These are phyloP conservation scores for Lampropteryx suffumata DNA, from an alignment of 2,888 invertebrate species.

Conservation along the genomic window DNA sequence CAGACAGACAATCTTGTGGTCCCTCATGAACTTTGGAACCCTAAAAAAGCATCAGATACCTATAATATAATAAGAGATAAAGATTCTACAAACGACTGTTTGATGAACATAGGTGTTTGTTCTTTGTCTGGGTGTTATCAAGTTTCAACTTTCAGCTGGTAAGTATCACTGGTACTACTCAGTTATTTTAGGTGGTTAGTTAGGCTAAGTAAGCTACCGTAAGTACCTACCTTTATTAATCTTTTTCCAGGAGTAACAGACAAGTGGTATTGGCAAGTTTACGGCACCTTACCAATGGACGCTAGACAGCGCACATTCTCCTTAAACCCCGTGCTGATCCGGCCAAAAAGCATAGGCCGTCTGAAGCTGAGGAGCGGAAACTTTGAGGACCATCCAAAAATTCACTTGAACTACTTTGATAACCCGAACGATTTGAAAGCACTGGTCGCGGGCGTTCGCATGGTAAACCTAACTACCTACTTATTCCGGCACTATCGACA, in stretches of 20 bases:
- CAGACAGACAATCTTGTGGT: too few species aligned
- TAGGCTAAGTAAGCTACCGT: too few species aligned
- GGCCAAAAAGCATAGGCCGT: constrained; percentile 89
- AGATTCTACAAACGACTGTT: too few species aligned
- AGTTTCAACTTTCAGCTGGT: too few species aligned
- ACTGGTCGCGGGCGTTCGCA: constrained; percentile 88
- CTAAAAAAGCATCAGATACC: too few species aligned
- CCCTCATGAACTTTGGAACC: too few species aligned
- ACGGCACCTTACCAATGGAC: constrained; percentile 65
- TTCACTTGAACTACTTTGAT: constrained; percentile 92
- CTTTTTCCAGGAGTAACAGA: constrained; percentile 78
- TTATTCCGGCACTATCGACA: too few species aligned
- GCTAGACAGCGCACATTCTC: constrained; percentile 84
- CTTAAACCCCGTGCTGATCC: constrained; percentile 88
- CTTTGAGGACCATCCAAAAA: constrained; percentile 89
- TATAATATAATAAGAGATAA: too few species aligned
- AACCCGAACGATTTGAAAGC: constrained; percentile 87
- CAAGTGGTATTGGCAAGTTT: constrained; percentile 82
- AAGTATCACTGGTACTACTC: too few species aligned
- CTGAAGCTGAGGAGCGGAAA: constrained; percentile 87
- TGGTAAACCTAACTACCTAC: constrained; percentile 72
- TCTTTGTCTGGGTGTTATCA: too few species aligned
- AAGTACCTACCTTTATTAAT: background rate
- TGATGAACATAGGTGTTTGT: too few species aligned
- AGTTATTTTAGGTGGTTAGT: too few species aligned